A percentile compares a stretch with the other conserved stretches of the same genome.
Conservation (phyloP, 2,888 invertebrate genomes). For the Eupsilia transversa region DNA sequence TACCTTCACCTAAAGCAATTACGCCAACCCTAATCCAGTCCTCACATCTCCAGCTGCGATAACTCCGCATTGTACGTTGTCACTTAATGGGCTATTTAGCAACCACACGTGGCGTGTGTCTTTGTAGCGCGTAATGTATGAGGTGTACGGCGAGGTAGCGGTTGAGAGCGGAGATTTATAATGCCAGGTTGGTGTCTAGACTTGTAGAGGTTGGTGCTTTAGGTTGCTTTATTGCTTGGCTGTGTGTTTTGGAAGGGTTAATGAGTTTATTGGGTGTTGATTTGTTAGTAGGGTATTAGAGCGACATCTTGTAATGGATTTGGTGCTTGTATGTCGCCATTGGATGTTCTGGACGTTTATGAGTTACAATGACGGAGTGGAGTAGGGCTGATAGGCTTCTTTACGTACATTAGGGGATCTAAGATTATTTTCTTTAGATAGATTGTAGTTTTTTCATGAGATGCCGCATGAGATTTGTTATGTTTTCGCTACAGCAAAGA, state of each 20-base stretch:
- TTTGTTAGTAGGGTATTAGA: neutral
- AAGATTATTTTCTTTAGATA: neutral
- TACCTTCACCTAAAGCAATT: constrained; percentile 38
- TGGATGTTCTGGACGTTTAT: neutral
- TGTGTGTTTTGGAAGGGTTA: constrained; percentile 10
- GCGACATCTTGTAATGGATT: neutral
- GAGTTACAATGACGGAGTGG: too few species aligned
- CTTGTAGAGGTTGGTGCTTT: constrained; percentile 11
- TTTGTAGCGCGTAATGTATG: constrained; percentile 58
- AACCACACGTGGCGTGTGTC: constrained; percentile 64
- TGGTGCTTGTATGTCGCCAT: neutral
- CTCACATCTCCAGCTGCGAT: constrained; percentile 45
- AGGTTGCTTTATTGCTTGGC: constrained; percentile 20
- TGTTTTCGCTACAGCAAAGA: neutral
- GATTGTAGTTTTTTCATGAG: neutral
- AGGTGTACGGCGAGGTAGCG: constrained; percentile 38
- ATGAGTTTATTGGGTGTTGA: constrained; percentile 29
- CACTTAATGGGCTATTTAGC: constrained; percentile 67
- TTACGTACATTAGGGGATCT: too few species aligned
- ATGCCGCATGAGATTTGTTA: neutral
- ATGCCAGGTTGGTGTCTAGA: constrained; percentile 32
- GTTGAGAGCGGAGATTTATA: constrained; percentile 53
- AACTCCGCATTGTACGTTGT: constrained; percentile 31
- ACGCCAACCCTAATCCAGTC: constrained; percentile 50
- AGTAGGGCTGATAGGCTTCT: too few species aligned